phyloP scores from a whole-genome alignment of 2,113 vertebrate species.

The Regulus satrapa region DNA sequence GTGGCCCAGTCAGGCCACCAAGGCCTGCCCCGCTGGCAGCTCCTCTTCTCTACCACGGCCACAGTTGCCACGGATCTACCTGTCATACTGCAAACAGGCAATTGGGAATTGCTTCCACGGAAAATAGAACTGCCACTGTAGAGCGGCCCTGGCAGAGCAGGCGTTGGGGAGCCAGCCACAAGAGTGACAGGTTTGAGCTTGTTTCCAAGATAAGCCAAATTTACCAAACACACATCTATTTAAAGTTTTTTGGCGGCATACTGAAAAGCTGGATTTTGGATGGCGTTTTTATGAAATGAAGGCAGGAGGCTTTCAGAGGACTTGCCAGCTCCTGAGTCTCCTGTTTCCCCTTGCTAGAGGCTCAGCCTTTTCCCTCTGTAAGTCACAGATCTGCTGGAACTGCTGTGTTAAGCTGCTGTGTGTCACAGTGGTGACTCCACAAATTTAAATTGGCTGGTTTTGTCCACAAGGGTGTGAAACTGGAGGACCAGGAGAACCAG shows the following conservation, averaged over 20 bases:
- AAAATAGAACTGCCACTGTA: not conserved
- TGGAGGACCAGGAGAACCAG: not conserved
- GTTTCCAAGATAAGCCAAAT: not conserved
- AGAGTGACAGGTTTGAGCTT: not conserved
- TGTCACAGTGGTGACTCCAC: not conserved
- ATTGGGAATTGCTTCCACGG: rapidly evolving
- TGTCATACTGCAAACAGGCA: rapidly evolving
- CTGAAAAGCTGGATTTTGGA: not conserved
- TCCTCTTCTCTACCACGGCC: not conserved
- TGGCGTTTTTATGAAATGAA: not conserved
- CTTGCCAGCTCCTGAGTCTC: not conserved
- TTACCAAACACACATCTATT: not conserved
- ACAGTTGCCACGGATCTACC: rapidly evolving
- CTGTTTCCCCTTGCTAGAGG: rapidly evolving
- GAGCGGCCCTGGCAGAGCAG: rapidly evolving
- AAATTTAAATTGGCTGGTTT: not conserved
- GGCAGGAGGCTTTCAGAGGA: not conserved
- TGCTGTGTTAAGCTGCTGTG: not conserved
- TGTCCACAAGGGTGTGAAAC: not conserved
- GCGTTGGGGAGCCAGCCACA: rapidly evolving
- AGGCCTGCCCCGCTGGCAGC: rapidly evolving
- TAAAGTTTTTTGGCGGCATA: not conserved
- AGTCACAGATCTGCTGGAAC: not conserved
- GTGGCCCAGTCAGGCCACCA: not conserved
- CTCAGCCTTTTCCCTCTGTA: not conserved